phyloP scores from a whole-genome alignment of 2,797 vertebrate genomes.

The Malurus leucopterus region DNA sequence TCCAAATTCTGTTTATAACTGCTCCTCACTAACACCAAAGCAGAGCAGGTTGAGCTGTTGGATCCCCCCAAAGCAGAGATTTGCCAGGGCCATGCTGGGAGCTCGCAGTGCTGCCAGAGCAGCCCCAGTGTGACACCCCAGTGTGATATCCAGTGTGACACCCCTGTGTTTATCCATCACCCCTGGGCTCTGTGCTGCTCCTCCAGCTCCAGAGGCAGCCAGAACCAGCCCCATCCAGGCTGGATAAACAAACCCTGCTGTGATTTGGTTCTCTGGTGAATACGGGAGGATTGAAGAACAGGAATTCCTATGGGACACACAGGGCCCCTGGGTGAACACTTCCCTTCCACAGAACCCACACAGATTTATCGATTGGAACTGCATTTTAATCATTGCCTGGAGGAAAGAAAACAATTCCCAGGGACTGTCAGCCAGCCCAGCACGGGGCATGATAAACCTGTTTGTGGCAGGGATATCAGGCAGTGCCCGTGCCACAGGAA shows the following conservation, averaged over 20 bases:
- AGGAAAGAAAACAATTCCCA: conserved; percentile 31
- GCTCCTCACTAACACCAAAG: background rate
- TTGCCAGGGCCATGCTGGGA: background rate
- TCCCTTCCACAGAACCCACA: background rate
- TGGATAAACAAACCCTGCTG: background rate
- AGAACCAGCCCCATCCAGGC: background rate
- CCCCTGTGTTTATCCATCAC: background rate
- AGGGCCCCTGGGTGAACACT: background rate
- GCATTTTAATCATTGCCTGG: conserved; percentile 27
- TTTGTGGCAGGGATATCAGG: background rate
- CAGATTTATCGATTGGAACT: conserved; percentile 24
- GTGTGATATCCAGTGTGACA: background rate
- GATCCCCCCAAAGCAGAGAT: background rate
- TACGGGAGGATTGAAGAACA: background rate
- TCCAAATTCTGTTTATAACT: accelerated
- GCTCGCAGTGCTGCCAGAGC: background rate
- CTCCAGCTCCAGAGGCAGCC: background rate
- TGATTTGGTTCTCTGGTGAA: background rate
- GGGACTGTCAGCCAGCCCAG: conserved; percentile 15
- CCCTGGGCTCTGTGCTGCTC: background rate
- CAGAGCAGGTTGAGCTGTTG: background rate
- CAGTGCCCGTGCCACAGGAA: background rate
- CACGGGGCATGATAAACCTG: background rate
- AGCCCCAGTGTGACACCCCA: background rate
- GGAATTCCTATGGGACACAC: background rate